Percentiles rank a stretch among this genome's conserved stretches.
These are phyloP conservation scores for Etia nguti DNA, from an alignment of 2,113 vertebrate species.

Conservation along the genomic window DNA sequence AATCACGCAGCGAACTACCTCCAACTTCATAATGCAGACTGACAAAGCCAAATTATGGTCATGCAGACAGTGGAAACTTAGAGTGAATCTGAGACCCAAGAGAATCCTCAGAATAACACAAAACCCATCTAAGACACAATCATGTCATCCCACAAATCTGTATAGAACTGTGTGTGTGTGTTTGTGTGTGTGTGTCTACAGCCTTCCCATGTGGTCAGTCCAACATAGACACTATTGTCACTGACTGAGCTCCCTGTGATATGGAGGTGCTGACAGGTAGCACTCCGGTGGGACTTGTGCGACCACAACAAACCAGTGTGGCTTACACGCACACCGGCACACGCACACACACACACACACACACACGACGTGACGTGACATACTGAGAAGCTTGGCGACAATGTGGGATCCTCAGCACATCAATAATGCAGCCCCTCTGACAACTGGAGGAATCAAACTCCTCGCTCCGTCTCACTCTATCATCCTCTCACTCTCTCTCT, in stretches of 20 bases:
- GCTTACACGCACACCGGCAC: not conserved
- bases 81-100: not conserved
- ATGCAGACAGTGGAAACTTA: not conserved
- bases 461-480: conserved; percentile 21
- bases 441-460: conserved; percentile 59
- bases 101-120: conserved; percentile 7
- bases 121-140: not conserved
- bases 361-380: conserved; percentile 42
- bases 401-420: conserved; percentile 50
- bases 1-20: not conserved
- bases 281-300: conserved; percentile 35
- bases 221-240: conserved; percentile 36
- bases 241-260: conserved; percentile 43
- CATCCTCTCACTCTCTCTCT: not conserved
- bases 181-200: conserved; percentile 1
- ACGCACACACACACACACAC: not conserved
- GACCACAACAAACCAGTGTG: conserved; percentile 13
- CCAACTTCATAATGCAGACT: conserved; percentile 25
- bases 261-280: conserved; percentile 61
- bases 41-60: conserved; percentile 28
- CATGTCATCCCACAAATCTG: not conserved
- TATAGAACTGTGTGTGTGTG: not conserved
- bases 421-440: conserved; percentile 67
- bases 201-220: conserved; percentile 46
- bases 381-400: conserved; percentile 42